phyloP scores from a whole-genome alignment of 2,888 invertebrate species.

The Leptinotarsa tumamoca region DNA sequence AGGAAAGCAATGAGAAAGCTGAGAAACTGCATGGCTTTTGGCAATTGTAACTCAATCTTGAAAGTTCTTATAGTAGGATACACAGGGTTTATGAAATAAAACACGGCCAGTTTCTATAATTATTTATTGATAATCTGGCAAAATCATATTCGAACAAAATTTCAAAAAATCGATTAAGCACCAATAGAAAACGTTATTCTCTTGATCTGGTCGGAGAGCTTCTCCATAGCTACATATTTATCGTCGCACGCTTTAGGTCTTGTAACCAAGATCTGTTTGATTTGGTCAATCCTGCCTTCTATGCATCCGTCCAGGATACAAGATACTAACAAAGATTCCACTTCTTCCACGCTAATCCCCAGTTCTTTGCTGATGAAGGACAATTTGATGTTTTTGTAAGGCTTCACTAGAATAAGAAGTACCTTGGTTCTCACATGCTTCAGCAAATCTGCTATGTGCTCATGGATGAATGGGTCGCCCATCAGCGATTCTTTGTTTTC shows the following conservation, averaged over 20 bases:
- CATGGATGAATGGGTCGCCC: conserved; percentile 98
- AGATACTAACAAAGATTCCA: conserved; percentile 93
- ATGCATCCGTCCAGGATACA: conserved; percentile 95
- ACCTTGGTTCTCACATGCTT: conserved; percentile 97
- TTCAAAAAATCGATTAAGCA: conserved; percentile 34
- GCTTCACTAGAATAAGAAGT: conserved; percentile 93
- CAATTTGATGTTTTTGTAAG: conserved; percentile 96
- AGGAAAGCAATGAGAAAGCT: neutral
- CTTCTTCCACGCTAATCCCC: conserved; percentile 91
- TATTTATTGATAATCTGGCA: neutral
- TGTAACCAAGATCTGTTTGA: conserved; percentile 89
- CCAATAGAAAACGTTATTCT: conserved; percentile 47
- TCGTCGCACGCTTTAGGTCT: conserved; percentile 74
- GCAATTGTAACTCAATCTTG: too few relatives aligned
- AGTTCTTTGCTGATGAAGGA: conserved; percentile 94
- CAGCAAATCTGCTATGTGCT: conserved; percentile 94
- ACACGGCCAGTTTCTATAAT: neutral
- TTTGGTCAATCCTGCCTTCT: conserved; percentile 90
- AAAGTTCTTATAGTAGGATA: neutral
- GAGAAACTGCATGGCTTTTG: too few relatives aligned
- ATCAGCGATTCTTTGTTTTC: conserved; percentile 83
- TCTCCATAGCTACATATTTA: conserved; percentile 90
- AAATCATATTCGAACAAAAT: conserved; percentile 17
- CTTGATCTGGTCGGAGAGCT: conserved; percentile 80
- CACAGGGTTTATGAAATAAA: neutral